A percentile compares a stretch with the other conserved stretches of the same genome.
phyloP scores from a whole-genome alignment of 2,113 vertebrate species.

The Elgaria multicarinata region DNA sequence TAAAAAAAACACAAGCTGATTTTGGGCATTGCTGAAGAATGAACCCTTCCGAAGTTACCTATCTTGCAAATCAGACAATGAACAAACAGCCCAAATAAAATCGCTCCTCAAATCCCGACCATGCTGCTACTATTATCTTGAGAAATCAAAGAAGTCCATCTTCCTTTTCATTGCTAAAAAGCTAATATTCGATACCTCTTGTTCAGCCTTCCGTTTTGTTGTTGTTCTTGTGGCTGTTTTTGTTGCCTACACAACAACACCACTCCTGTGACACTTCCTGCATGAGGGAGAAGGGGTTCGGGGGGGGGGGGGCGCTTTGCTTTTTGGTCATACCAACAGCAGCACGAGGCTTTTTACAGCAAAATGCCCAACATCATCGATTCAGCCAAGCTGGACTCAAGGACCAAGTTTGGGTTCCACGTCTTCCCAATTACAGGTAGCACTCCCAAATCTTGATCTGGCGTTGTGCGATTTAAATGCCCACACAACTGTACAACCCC shows the following conservation, averaged over 20 bases:
- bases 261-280: constrained; percentile 53
- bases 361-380: constrained; percentile 62
- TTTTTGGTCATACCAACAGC: constrained; percentile 36
- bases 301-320: rapidly evolving
- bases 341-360: constrained; percentile 39
- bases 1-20: constrained; percentile 48
- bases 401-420: constrained; percentile 74
- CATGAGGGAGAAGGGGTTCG: constrained; percentile 42
- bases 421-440: constrained; percentile 62
- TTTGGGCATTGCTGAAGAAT: constrained; percentile 67
- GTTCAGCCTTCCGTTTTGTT: constrained; percentile 46
- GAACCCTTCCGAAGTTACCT: constrained; percentile 75
- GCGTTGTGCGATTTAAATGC: constrained; percentile 32
- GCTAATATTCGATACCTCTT: constrained; percentile 51
- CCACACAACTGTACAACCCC: neutral
- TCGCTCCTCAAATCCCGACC: constrained; percentile 49
- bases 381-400: constrained; percentile 63
- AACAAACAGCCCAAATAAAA: constrained; percentile 34
- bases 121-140: constrained; percentile 43
- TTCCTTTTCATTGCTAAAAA: constrained; percentile 57
- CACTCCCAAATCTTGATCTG: constrained; percentile 36
- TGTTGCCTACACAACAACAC: constrained; percentile 14
- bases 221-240: neutral
- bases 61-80: constrained; percentile 60
- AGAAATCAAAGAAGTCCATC: constrained; percentile 71